Evolutionary conservation across 2,113 vertebrate genomes (phyloP), one percentile per base, ranked within the genome.

Genomic region (Mustelus asterias): DNA sequence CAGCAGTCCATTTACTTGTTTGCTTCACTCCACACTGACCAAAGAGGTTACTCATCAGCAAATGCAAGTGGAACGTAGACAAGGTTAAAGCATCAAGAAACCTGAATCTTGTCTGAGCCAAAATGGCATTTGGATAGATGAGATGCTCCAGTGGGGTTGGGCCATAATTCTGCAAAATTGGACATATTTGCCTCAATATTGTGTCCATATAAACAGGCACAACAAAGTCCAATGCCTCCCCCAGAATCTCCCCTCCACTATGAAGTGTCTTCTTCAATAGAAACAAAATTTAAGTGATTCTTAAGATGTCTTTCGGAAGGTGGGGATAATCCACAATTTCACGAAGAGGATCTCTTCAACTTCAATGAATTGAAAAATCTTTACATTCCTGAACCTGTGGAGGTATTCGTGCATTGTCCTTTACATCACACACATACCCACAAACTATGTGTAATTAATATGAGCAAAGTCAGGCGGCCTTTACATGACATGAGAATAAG

Each of bases 281-380:
- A 92, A 93, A 37, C 58, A 63, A 93, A 65, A 93, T 65, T 37
- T 22, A 63, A 90, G 89, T 67, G 89, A 65, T 63, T 65, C 29
- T 65, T 93, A 65, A 93, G 60, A 93, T n/a, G 0, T 93, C 33
- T 93, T 16, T 18, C 8, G 60, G 14, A 93, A n/a, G 1, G 89
- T 29, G 10, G 18, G 16, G n/a, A 41, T 63, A 33, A 37, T n/a
- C 33, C 1, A 65, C 58, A 92, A n/a, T 92, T 92, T 16, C 33
- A 65, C 89, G 37, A 37, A 92, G 58, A n/a, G 18, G 89, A 92
- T 14, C 60, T 63, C 89, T 92, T 92, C 89, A 63, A n/a, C 33
- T n/a, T 92, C 58, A 92, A 20, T 65, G 89, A 67, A 65, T 63
- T 90, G 88, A 90, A 90, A 60, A 90, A 90, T 90, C 48, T 58